Evolutionary conservation across 2,888 invertebrate species (phyloP).

Genomic region (Melieria omissa): DNA sequence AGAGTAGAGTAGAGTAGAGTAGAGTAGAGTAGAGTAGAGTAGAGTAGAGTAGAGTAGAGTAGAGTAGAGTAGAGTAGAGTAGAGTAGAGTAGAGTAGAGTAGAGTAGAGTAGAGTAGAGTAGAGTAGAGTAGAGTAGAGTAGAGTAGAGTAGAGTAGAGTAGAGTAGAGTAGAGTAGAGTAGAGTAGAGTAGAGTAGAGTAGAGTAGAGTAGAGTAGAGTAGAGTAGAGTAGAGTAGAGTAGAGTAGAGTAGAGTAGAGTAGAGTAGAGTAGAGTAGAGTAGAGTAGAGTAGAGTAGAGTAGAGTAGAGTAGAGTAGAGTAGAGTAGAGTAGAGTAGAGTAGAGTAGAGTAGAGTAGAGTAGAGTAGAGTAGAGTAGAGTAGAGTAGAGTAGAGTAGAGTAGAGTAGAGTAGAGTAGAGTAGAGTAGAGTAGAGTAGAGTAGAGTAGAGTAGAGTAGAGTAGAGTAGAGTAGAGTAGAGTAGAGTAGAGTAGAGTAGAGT

Average conservation of each 20-base stretch:
- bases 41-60: background rate
- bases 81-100: background rate
- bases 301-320: background rate
- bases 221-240: constrained; percentile 59
- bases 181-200: constrained; percentile 66
- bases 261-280: background rate
- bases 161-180: background rate
- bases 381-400: constrained; percentile 66
- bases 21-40: background rate
- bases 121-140: background rate
- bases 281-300: constrained; percentile 66
- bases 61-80: background rate
- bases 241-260: constrained; percentile 54
- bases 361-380: background rate
- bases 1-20: background rate
- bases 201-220: background rate
- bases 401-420: background rate
- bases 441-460: constrained; percentile 54
- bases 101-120: background rate
- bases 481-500: constrained; percentile 66
- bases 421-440: constrained; percentile 59
- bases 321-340: constrained; percentile 59
- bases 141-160: too few relatives aligned
- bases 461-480: background rate
- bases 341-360: constrained; percentile 54